Evolutionary conservation across 1,140 invertebrate species (phyloP).

Genomic region (Portunus trituberculatus): DNA sequence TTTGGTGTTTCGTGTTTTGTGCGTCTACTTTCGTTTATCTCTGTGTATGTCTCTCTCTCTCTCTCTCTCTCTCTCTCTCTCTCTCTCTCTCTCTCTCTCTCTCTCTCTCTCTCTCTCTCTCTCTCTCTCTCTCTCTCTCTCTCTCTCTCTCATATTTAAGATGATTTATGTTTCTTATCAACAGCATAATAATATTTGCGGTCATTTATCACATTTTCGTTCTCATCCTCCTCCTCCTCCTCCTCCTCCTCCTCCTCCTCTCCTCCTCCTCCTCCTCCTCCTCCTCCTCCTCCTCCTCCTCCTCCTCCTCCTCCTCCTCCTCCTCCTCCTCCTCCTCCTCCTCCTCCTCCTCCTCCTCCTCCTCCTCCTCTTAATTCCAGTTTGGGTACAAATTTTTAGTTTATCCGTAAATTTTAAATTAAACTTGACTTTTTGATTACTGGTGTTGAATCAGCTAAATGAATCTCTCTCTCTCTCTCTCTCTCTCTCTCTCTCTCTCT

Average conservation of each 20-base stretch:
- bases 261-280: neutral
- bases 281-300: neutral
- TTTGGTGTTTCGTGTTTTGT: too few relatives aligned
- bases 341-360: neutral
- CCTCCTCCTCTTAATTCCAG: neutral
- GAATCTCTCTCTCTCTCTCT: constrained; percentile 14
- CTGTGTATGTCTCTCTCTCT: neutral
- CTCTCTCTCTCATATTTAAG: too few relatives aligned
- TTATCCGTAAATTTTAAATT: too few relatives aligned
- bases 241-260: neutral
- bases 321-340: neutral
- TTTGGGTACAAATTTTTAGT: too few relatives aligned
- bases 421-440: too few relatives aligned
- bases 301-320: neutral
- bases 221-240: neutral
- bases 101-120: neutral
- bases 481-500: neutral
- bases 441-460: too few relatives aligned
- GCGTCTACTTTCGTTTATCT: too few relatives aligned
- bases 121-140: too few relatives aligned
- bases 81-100: neutral
- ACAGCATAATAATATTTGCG: neutral
- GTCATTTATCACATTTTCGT: neutral
- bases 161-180: neutral
- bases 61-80: constrained; percentile 1